Conservation (phyloP, 1,140 invertebrate genomes). For the Eurytemora carolleeae region DNA sequence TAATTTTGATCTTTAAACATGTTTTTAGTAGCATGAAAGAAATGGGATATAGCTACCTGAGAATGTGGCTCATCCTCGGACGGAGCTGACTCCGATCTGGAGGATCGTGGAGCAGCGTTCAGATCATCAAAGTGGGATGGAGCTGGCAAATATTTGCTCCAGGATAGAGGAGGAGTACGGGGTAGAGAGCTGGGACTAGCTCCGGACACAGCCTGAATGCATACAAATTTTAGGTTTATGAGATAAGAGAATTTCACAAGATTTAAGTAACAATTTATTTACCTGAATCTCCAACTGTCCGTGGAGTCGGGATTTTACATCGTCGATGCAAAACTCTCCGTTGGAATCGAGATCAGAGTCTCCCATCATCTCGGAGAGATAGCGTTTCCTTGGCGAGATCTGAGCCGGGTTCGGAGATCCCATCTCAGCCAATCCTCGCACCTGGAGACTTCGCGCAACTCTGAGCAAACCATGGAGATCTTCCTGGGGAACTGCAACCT, state of each 20-base stretch:
- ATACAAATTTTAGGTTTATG: too few relatives aligned
- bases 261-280: too few relatives aligned
- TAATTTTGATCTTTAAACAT: too few relatives aligned
- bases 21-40: too few relatives aligned
- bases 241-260: too few relatives aligned
- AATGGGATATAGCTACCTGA: too few relatives aligned
- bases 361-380: neutral
- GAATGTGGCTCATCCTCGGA: neutral
- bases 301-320: conserved; percentile 9
- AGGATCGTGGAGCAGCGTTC: neutral
- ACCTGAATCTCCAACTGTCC: conserved; percentile 11
- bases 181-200: neutral
- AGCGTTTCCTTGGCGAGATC: neutral
- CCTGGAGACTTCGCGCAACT: conserved; percentile 5
- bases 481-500: conserved; percentile 17
- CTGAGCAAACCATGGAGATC: conserved; percentile 16
- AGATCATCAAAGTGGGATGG: neutral
- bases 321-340: conserved; percentile 8
- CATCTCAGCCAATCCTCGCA: conserved; percentile 5
- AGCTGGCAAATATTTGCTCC: neutral
- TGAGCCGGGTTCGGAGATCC: neutral
- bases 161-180: neutral
- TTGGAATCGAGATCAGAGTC: conserved; percentile 4
- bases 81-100: neutral
- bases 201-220: neutral